These are phyloP conservation scores for Oenanthe oenanthe DNA, from an alignment of 2,113 vertebrate species.

Conservation along the genomic window DNA sequence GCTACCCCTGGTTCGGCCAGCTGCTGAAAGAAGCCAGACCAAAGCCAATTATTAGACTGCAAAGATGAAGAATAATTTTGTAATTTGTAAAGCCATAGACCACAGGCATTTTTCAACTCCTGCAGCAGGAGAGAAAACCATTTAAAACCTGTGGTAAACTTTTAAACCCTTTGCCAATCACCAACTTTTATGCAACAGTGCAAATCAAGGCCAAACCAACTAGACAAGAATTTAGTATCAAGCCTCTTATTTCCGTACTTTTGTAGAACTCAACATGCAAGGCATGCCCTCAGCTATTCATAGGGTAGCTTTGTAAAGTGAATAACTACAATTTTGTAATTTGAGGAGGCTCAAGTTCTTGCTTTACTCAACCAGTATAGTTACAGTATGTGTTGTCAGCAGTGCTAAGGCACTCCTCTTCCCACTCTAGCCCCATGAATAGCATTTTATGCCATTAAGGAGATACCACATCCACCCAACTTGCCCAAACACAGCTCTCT, in stretches of 20 bases:
- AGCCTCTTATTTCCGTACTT: background rate
- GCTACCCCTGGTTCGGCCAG: conserved; percentile 42
- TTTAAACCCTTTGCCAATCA: background rate
- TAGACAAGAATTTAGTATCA: background rate
- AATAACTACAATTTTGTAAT: background rate
- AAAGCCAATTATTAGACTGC: background rate
- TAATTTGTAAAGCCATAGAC: background rate
- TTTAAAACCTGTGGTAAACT: background rate
- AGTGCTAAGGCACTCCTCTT: background rate
- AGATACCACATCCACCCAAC: background rate
- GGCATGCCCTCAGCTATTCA: background rate
- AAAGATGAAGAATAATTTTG: background rate
- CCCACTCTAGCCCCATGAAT: background rate
- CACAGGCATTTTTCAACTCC: background rate
- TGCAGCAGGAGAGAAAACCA: background rate
- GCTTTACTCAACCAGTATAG: background rate
- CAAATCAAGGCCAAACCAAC: background rate
- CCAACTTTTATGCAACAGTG: background rate
- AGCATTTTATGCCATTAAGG: background rate
- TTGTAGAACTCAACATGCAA: background rate
- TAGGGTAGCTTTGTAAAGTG: background rate
- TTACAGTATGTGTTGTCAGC: background rate
- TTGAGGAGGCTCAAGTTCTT: background rate
- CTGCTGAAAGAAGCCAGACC: conserved; percentile 53
- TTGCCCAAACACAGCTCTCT: background rate